These are phyloP conservation scores for Xestia xanthographa DNA, from an alignment of 2,888 invertebrate species.

Conservation along the genomic window DNA sequence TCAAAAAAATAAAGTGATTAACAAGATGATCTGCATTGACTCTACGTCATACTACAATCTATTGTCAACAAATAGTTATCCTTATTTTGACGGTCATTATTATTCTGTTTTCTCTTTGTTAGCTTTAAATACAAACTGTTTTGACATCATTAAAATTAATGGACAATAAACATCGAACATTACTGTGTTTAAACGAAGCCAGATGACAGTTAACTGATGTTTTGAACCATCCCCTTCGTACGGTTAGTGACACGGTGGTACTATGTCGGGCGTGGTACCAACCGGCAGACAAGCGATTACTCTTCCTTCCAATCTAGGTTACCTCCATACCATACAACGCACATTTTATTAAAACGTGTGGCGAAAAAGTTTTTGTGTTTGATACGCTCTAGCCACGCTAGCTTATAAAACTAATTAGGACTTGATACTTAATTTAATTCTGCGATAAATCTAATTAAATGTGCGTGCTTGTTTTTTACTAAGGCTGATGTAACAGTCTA, in stretches of 20 bases:
- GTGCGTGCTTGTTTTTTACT: constrained; percentile 20
- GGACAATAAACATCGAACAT: constrained; percentile 18
- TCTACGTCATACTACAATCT: not conserved
- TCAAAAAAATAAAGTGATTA: not conserved
- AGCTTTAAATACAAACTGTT: not conserved
- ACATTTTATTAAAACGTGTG: not conserved
- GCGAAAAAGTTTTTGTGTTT: not conserved
- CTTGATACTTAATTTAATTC: not conserved
- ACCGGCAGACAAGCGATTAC: not conserved
- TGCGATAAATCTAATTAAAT: not conserved
- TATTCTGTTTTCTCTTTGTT: constrained; percentile 1
- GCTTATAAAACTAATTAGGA: constrained; percentile 1
- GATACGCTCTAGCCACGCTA: constrained; percentile 9
- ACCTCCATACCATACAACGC: constrained; percentile 4
- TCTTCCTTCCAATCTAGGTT: constrained; percentile 1
- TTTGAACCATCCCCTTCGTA: constrained; percentile 17
- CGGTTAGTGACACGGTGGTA: not conserved
- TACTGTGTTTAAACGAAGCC: constrained; percentile 2
- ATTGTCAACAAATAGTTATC: not conserved
- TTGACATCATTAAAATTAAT: constrained; percentile 2
- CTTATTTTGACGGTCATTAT: not conserved
- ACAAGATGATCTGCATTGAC: not conserved
- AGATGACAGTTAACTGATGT: constrained; percentile 7
- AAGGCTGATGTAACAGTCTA: not conserved
- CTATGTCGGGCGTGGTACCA: constrained; percentile 27